Evolutionary conservation across 1,140 invertebrate genomes (phyloP).

Genomic region (Alviniconcha marisindica): DNA sequence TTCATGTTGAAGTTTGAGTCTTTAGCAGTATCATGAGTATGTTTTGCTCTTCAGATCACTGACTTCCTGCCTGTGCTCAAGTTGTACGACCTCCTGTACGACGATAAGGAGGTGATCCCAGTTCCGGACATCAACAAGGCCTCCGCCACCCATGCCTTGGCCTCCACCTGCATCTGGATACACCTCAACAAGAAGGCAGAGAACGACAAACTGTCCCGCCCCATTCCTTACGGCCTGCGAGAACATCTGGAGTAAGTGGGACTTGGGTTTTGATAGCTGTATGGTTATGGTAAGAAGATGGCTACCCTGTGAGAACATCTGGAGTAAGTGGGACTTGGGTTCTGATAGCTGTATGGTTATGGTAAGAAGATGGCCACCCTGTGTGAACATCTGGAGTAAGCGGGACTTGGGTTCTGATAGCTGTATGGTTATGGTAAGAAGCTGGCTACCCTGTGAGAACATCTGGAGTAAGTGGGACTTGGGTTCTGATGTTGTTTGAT

Average conservation of each 20-base stretch:
- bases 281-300: no score
- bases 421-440: no score
- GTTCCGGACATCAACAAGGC: conserved; percentile 91
- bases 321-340: conserved; percentile 65
- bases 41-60: conserved; percentile 82
- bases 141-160: conserved; percentile 93
- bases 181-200: conserved; percentile 96
- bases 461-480: conserved; percentile 77
- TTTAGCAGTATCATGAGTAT: no score
- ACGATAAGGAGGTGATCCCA: conserved; percentile 91
- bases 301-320: conserved; percentile 87
- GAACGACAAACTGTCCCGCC: conserved; percentile 82
- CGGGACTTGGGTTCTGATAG: conserved; percentile 16
- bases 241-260: conserved; percentile 80
- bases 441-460: conserved; percentile 87
- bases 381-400: conserved; percentile 82
- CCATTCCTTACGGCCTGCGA: conserved; percentile 89
- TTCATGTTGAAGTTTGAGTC: no score
- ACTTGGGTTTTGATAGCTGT: no score
- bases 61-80: conserved; percentile 95
- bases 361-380: no score
- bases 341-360: no score
- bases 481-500: no score
- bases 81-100: conserved; percentile 94
- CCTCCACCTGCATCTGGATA: conserved; percentile 97